Evolutionary conservation across 2,113 vertebrate species (phyloP).

Genomic region (Philantomba maxwellii): DNA sequence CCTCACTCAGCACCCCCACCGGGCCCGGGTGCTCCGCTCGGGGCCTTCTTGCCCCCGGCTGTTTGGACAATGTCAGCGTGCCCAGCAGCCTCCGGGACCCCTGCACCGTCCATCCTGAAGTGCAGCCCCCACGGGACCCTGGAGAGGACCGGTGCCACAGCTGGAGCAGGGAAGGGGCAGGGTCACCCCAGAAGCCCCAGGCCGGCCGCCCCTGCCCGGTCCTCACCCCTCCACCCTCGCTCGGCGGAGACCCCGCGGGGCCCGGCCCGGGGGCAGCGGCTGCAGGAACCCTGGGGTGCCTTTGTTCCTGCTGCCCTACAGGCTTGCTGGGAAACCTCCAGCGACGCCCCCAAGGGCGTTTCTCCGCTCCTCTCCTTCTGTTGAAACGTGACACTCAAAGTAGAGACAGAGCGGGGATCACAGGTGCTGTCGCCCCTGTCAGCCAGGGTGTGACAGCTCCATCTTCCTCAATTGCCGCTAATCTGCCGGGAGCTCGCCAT

Average conservation of each 20-base stretch:
- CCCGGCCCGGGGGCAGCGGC: fast-evolving
- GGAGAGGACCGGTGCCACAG: background rate
- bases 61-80: background rate
- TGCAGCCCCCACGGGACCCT: background rate
- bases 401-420: constrained; percentile 80
- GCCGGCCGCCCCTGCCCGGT: fast-evolving
- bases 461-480: constrained; percentile 82
- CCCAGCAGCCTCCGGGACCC: background rate
- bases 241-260: fast-evolving
- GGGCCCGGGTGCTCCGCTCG: fast-evolving
- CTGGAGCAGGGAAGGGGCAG: background rate
- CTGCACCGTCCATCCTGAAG: background rate
- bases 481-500: constrained; percentile 79
- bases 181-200: background rate
- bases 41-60: fast-evolving
- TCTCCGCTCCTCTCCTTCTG: constrained; percentile 64
- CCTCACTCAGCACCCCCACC: background rate
- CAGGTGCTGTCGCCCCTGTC: constrained; percentile 85
- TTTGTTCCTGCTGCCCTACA: constrained; percentile 67
- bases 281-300: background rate
- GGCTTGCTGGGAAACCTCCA: constrained; percentile 60
- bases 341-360: constrained; percentile 50
- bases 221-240: fast-evolving
- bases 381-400: constrained; percentile 82
- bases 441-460: constrained; percentile 83